Conservation (phyloP, 2,797 vertebrate species). For the Craterocephalus amniculus region DNA sequence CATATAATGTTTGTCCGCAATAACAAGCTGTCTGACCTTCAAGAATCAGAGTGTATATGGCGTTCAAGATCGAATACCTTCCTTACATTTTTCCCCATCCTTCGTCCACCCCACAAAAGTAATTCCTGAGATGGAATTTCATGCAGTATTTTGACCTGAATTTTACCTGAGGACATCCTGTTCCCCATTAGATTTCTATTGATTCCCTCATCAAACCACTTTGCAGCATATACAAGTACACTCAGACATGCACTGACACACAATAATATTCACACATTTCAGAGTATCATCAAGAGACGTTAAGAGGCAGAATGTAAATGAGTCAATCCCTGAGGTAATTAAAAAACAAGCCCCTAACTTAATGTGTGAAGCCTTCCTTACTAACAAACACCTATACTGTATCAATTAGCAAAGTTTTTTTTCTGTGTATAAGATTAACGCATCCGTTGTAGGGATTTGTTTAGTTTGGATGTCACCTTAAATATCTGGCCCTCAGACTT, state of each 20-base stretch:
- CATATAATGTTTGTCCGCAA: conserved; percentile 60
- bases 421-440: conserved; percentile 67
- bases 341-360: conserved; percentile 73
- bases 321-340: conserved; percentile 82
- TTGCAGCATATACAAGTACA: conserved; percentile 54
- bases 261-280: conserved; percentile 38
- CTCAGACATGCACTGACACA: conserved; percentile 37
- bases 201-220: conserved; percentile 66
- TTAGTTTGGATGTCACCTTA: background rate
- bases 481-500: background rate
- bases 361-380: conserved; percentile 68
- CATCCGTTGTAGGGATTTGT: background rate
- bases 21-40: conserved; percentile 79
- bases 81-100: conserved; percentile 39
- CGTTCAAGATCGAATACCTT: conserved; percentile 38
- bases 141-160: conserved; percentile 51
- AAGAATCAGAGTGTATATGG: conserved; percentile 48
- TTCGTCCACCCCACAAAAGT: conserved; percentile 18
- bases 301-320: conserved; percentile 66
- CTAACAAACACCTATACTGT: conserved; percentile 80
- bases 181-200: conserved; percentile 69
- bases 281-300: conserved; percentile 54
- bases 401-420: conserved; percentile 80
- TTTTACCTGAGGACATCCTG: conserved; percentile 68
- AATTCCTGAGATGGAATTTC: conserved; percentile 52